Base-by-base conservation (phyloP, 2,113 vertebrate genomes). In the Varanus komodoensis region DNA sequence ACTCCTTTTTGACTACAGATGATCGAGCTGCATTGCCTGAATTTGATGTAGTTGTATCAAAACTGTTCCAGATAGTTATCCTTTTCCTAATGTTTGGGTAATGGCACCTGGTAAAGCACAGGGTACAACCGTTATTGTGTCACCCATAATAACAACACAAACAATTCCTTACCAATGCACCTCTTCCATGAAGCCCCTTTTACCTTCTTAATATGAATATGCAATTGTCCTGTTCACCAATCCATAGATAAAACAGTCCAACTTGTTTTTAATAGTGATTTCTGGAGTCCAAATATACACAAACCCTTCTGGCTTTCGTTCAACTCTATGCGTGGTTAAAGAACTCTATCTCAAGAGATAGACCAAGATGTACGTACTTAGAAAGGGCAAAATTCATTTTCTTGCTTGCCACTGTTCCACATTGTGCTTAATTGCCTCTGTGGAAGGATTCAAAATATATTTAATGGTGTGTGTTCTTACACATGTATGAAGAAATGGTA, bases 1-100 rank as follows among this genome's bases (percentile, higher is more conserved):
- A 94, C 92, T 93, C 91, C 88, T 94, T 93, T 92, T 96, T 95
- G 94, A 94, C 87, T 89, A 0, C 91, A 93, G 88, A 84, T 94
- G 73, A 68, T 80, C 73, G 44, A 88, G 69, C 78, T 81, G 50
- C 95, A 92, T 89, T 90, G 89, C 92, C 89, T 94, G 86, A 91
- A 93, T 91, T 80, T 93, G 74, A 93, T 93, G 78, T 92, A 89
- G 48, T 91, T 91, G 84, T 93, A 93, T 82, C 87, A 93, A 85
- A 86, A 91, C 84, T 93, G 87, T 44, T 84, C 84, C 88, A 79
- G 27, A 75, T 91, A 89, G 82, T 82, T 91, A 34, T 86, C 87
- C 69, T 74, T 90, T 92, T 92, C 83, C 34, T 91, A 93, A 38
- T 73, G 74, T 91, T 57, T 85, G 64, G 54, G 34, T 87, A 83